phyloP scores from a whole-genome alignment of 2,113 vertebrate genomes.

The Puffinus mauretanicus region DNA sequence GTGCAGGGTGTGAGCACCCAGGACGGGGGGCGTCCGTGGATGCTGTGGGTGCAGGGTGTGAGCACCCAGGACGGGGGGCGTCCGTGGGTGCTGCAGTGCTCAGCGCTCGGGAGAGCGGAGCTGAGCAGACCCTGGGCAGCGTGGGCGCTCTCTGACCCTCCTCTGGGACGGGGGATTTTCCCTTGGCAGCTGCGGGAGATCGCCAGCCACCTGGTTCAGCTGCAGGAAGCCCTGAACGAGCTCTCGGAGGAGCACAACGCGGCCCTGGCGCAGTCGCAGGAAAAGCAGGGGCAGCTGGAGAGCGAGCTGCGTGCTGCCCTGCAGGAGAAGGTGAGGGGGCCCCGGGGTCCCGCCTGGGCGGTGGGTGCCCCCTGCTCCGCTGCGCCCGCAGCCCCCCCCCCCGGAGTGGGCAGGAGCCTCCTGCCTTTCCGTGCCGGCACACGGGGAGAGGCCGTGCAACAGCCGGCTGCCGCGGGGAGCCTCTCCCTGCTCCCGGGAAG shows the following conservation, averaged over 20 bases:
- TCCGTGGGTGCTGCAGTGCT: background rate
- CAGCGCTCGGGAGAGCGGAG: background rate
- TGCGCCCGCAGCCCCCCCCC: background rate
- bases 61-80: background rate
- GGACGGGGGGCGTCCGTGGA: too few relatives aligned
- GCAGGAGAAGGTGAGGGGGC: slow-evolving; percentile 80
- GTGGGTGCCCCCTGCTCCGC: background rate
- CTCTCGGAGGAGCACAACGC: slow-evolving; percentile 76
- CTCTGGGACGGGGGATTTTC: background rate
- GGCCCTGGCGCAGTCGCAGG: slow-evolving; percentile 68
- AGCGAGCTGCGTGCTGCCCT: slow-evolving; percentile 74
- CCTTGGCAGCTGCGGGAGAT: slow-evolving; percentile 78
- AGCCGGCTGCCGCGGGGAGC: background rate
- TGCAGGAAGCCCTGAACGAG: slow-evolving; percentile 78
- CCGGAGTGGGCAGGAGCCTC: background rate
- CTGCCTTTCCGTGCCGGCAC: background rate
- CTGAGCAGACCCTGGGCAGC: background rate
- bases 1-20: too few relatives aligned
- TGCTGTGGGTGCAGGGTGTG: too few relatives aligned
- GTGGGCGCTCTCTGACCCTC: accelerated
- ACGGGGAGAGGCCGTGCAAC: background rate
- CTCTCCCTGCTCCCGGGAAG: background rate
- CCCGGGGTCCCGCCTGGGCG: accelerated
- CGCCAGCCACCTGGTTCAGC: slow-evolving; percentile 73
- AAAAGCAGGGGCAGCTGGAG: slow-evolving; percentile 71